phyloP scores from a whole-genome alignment of 2,888 invertebrate species.

The Clitarchus hookeri region DNA sequence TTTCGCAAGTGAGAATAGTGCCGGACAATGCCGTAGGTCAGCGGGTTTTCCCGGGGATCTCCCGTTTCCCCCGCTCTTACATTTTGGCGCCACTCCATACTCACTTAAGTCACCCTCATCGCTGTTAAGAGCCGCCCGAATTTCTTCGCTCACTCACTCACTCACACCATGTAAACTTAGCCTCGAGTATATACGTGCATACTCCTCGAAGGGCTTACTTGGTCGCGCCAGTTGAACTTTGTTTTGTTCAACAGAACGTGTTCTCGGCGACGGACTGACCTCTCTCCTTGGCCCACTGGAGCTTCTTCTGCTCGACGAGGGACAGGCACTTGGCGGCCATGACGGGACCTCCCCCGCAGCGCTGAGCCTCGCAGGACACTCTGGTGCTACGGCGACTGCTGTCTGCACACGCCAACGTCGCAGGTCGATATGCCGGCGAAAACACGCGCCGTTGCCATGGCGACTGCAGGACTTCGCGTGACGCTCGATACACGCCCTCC shows the following conservation, averaged over 20 bases:
- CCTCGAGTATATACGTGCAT: too few species aligned
- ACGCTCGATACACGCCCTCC: not conserved
- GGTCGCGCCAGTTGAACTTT: too few species aligned
- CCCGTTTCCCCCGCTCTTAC: too few species aligned
- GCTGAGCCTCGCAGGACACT: not conserved
- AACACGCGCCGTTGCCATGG: not conserved
- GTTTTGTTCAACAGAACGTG: not conserved
- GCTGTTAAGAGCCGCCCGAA: too few species aligned
- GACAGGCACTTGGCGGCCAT: constrained; percentile 53
- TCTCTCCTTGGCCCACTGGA: constrained; percentile 92
- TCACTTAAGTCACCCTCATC: too few species aligned
- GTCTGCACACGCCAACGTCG: not conserved
- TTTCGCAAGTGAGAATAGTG: too few species aligned
- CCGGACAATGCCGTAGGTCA: too few species aligned
- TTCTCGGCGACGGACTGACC: constrained; percentile 62
- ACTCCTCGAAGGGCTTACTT: too few species aligned
- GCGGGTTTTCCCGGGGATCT: too few species aligned
- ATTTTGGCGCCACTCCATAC: too few species aligned
- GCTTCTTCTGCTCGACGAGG: constrained; percentile 83
- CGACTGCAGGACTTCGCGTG: not conserved
- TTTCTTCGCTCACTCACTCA: too few species aligned
- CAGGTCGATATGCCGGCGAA: not conserved
- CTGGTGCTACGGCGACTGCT: not conserved
- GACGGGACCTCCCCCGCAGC: not conserved
- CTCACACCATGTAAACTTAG: too few species aligned